Percentiles rank a stretch among this genome's conserved stretches.
Evolutionary conservation across 2,113 vertebrate species (phyloP).

Genomic region (Muntiacus reevesi): DNA sequence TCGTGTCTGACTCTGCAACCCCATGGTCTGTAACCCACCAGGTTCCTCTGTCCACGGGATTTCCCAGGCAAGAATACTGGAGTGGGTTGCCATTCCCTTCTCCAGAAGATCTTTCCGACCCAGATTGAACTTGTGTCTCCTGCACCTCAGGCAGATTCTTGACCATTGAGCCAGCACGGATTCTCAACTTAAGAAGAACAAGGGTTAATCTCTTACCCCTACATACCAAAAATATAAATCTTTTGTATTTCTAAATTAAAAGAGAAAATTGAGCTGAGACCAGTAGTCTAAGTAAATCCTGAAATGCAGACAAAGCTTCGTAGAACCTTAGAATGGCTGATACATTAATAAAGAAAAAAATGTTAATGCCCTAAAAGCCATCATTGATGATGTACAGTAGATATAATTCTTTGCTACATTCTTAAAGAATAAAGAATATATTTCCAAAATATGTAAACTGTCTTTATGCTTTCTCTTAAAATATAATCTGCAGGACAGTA

Average conservation of each 20-base stretch:
- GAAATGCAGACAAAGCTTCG: not conserved
- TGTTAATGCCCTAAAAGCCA: not conserved
- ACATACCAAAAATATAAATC: not conserved
- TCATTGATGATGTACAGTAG: not conserved
- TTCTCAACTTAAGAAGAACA: not conserved
- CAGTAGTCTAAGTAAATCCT: not conserved
- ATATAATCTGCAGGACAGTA: not conserved
- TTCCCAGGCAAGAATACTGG: not conserved
- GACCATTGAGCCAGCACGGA: not conserved
- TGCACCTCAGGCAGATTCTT: not conserved
- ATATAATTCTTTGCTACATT: not conserved
- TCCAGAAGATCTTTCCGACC: not conserved
- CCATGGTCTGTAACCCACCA: not conserved
- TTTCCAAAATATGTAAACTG: not conserved
- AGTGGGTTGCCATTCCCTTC: not conserved
- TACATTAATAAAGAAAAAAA: not conserved
- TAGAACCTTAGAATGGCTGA: not conserved
- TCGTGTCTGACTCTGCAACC: not conserved
- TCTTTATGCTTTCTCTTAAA: not conserved
- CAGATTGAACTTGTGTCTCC: not conserved
- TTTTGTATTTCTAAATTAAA: not conserved
- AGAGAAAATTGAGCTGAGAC: not conserved
- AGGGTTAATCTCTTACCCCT: not conserved
- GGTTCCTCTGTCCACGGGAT: not conserved
- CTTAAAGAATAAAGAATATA: not conserved